A percentile compares a stretch with the other conserved stretches of the same genome.
These are phyloP conservation scores for Octomys mimax DNA, from an alignment of 2,797 vertebrate genomes.

Conservation along the genomic window DNA sequence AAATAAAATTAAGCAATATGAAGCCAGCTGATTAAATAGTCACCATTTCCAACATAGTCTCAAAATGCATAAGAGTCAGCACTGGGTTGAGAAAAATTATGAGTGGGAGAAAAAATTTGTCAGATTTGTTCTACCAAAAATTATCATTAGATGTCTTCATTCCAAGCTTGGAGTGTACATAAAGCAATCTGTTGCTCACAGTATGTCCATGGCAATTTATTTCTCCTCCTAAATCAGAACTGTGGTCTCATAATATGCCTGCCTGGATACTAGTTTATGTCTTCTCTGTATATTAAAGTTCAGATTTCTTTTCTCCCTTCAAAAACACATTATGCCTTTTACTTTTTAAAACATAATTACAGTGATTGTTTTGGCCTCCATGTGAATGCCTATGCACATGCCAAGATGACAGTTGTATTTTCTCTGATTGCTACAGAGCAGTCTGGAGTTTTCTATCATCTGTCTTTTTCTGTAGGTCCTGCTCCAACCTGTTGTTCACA, in stretches of 20 bases:
- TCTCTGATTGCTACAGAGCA: not conserved
- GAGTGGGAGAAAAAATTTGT: constrained; percentile 8
- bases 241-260: not conserved
- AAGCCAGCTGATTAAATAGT: constrained; percentile 15
- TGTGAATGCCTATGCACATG: not conserved
- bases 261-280: not conserved
- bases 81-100: constrained; percentile 21
- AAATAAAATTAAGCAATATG: constrained; percentile 52
- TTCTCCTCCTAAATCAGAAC: constrained; percentile 40
- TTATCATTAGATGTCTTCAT: constrained; percentile 56
- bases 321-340: not conserved
- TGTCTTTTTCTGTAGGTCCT: not conserved
- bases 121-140: constrained; percentile 65
- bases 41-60: not conserved
- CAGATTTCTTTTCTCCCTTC: not conserved
- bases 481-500: not conserved
- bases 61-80: not conserved
- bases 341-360: not conserved
- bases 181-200: constrained; percentile 34
- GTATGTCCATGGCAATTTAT: not conserved
- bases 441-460: not conserved
- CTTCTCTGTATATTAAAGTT: constrained; percentile 13
- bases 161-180: constrained; percentile 23
- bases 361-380: not conserved
- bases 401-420: not conserved